Base-by-base conservation (phyloP, 2,113 vertebrate genomes). In the Thunnus maccoyii region DNA sequence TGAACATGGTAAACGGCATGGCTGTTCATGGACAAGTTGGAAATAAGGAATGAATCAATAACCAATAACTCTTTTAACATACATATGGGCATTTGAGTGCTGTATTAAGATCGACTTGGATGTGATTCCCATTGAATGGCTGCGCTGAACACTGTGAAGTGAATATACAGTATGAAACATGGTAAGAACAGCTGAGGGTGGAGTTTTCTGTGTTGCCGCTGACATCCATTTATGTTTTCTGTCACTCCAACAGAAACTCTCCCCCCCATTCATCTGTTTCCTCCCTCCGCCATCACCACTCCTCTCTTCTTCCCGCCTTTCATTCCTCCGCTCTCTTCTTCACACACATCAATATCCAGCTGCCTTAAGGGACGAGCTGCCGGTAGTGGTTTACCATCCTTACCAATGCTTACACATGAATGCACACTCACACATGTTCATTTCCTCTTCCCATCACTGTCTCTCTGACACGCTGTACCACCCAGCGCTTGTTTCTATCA, bases 381-480 rank as follows among this genome's bases (percentile, higher is more conserved):
- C 25, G 15, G 30, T 5, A 11, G 60, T 48, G 76, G 20, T 73
- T 60, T 18, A 65, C 69, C n/a, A 46, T 64, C 32, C 36, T 68
- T 55, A 82, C 51, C 16, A n/a, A 75, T 46, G 66, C 77, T 68
- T 66, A 55, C 76, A 71, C 76, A 76, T 48, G 25, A 72, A 67
- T 12, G 36, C 76, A 76, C 76, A 71, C 46, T 15, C 20, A 50
- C 58, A 48, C 30, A 52, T 62, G 55, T 18, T 36, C n/a, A 13
- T 32, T 54, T 62, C 64, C 76, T 22, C 18, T 25, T 36, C 30
- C n/a, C 54, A 16, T 50, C 52, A 10, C 22, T n/a, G 51, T 60
- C 79, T 86, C 67, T 50, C 20, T 69, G 70, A 76, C 46, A 74
- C 47, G 47, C 64, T 52, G 68, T 57, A 18, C 78, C 79, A 66